A percentile compares a stretch with the other conserved stretches of the same genome.
Conservation (phyloP, 2,888 invertebrate species). For the Megamerina dolium region DNA sequence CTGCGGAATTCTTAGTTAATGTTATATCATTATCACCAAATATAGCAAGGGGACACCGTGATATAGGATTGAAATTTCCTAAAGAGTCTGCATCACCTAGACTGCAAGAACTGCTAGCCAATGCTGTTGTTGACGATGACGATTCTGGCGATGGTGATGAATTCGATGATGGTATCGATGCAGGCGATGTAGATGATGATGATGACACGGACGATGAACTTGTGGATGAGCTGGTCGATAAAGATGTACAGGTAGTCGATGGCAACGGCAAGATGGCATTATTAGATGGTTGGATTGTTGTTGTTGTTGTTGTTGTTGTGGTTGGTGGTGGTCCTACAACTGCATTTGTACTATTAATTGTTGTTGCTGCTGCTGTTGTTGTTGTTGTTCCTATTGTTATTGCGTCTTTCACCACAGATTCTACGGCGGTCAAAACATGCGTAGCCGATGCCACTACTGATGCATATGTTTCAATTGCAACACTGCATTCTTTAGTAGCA, state of each 20-base stretch:
- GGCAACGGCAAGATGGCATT: constrained; percentile 18
- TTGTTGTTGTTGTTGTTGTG: constrained; percentile 11
- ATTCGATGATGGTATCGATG: constrained; percentile 21
- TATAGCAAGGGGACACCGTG: constrained; percentile 35
- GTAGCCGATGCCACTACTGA: constrained; percentile 12
- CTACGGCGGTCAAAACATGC: constrained; percentile 13
- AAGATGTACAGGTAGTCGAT: constrained; percentile 14
- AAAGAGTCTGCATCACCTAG: background rate
- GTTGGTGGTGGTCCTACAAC: constrained; percentile 4
- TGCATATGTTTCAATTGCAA: constrained; percentile 5
- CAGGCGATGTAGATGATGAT: constrained; percentile 24
- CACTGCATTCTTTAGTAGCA: no score
- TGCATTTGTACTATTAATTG: constrained; percentile 12
- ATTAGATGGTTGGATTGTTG: constrained; percentile 21
- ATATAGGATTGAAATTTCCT: background rate
- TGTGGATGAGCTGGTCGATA: constrained; percentile 24
- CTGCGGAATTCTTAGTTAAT: constrained; percentile 35
- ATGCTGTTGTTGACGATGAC: constrained; percentile 17
- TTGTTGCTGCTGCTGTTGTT: constrained; percentile 7
- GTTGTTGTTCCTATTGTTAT: background rate
- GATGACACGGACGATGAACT: constrained; percentile 24
- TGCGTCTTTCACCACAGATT: no score
- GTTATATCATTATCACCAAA: constrained; percentile 43
- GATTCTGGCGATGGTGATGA: constrained; percentile 17
- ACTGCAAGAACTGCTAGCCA: constrained; percentile 8